These are phyloP conservation scores for Saccostrea cuccullata DNA, from an alignment of 1,140 invertebrate genomes.

Conservation along the genomic window DNA sequence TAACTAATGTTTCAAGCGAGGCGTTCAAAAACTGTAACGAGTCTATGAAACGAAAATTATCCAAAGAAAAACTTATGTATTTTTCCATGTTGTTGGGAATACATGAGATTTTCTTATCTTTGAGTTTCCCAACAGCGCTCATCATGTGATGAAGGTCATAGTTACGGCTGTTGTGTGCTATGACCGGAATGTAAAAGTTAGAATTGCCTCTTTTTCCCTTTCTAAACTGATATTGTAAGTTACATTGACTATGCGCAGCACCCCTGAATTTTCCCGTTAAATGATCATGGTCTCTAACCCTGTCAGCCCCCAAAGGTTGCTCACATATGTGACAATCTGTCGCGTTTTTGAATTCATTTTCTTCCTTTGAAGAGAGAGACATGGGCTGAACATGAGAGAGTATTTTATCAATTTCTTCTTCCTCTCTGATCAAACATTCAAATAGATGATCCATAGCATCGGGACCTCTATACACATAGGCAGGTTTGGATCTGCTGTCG, in stretches of 20 bases:
- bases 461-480: slow-evolving; percentile 41
- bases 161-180: slow-evolving; percentile 11
- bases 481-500: slow-evolving; percentile 11
- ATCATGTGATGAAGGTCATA: slow-evolving; percentile 52
- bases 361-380: neutral
- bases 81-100: slow-evolving; percentile 13
- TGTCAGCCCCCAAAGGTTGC: neutral
- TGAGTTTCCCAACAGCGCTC: neutral
- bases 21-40: too few species aligned
- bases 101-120: slow-evolving; percentile 28
- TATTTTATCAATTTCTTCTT: slow-evolving; percentile 1
- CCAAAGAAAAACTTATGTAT: neutral
- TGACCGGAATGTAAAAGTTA: slow-evolving; percentile 34
- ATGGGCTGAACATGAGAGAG: slow-evolving; percentile 36
- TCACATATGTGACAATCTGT: slow-evolving; percentile 53
- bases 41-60: slow-evolving; percentile 21
- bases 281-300: slow-evolving; percentile 53
- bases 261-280: slow-evolving; percentile 52
- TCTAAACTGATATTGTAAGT: slow-evolving; percentile 38
- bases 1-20: too few species aligned
- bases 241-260: slow-evolving; percentile 48
- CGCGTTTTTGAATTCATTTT: slow-evolving; percentile 2
- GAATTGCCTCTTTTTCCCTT: slow-evolving; percentile 42
- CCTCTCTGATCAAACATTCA: slow-evolving; percentile 25
- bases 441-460: slow-evolving; percentile 38